Conservation (phyloP, 2,797 vertebrate species). For the Acipenser ruthenus region DNA sequence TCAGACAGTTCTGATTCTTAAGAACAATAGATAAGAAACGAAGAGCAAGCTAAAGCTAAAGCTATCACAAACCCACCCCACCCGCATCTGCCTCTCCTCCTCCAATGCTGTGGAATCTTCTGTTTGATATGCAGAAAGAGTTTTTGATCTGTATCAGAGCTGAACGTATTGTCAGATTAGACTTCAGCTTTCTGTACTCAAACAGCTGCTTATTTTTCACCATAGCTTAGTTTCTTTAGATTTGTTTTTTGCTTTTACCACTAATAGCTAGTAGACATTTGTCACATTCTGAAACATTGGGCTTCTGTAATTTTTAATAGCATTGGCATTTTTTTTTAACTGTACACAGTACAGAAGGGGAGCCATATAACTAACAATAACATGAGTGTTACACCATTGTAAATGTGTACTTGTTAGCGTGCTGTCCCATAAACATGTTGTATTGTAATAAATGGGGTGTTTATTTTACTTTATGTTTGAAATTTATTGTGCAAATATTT, state of each 20-base stretch:
- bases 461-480: no score
- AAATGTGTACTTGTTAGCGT: no score
- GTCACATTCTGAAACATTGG: slow-evolving; percentile 4
- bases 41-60: slow-evolving; percentile 35
- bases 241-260: neutral
- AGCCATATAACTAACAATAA: no score
- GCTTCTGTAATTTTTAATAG: neutral
- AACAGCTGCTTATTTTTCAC: slow-evolving; percentile 32
- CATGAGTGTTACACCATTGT: no score
- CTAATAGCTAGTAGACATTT: neutral
- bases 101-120: slow-evolving; percentile 17
- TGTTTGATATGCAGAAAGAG: slow-evolving; percentile 36
- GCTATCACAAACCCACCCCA: slow-evolving; percentile 20
- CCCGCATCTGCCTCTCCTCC: slow-evolving; percentile 44
- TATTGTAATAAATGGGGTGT: no score
- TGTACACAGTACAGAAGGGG: no score
- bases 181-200: slow-evolving; percentile 22
- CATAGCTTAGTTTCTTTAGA: slow-evolving; percentile 1
- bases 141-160: slow-evolving; percentile 33
- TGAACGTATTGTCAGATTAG: slow-evolving; percentile 19
- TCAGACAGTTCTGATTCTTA: slow-evolving; percentile 47
- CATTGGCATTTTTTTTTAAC: no score
- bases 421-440: no score
- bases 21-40: slow-evolving; percentile 47
- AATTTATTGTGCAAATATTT: no score